Base-by-base conservation (phyloP, 35 echinoderm and acorn worm species). In the Lytechinus pictus region DNA sequence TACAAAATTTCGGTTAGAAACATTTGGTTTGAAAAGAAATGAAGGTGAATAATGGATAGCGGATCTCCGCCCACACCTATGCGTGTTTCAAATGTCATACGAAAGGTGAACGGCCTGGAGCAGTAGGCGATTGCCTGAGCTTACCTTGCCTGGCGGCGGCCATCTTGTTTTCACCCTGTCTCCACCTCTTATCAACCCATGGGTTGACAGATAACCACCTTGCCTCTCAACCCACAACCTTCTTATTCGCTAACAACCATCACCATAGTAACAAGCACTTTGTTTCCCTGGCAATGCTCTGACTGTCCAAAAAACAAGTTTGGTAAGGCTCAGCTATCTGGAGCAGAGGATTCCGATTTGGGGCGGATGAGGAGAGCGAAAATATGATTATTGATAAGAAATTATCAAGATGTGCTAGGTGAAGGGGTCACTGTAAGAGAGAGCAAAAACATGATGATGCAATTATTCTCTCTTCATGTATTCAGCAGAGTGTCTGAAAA, bases 151-250 rank as follows among this genome's bases (percentile, higher is more conserved):
- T 79, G 1, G 16, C 21, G 66, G 66, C 19, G 21, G 66, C 66
- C 66, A 79, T 79, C 19, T 79, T 79, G 66, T 79, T 79, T 79
- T 24, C n/a, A 24, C 16, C 16, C 66, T 79, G 19, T 79, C 66
- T 79, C 16, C 13, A 1, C 11, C 66, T 79, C 21, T 79, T 7
- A 79, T 79, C 66, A 24, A 24, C 66, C 7, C n/a, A 24, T 79
- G 66, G 66, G n/a, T 79, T 79, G 66, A 79, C 66, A 79, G 66
- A 79, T 79, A 79, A 79, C 66, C 66, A 79, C 66, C 66, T 79
- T 79, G 66, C 66, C 66, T 79, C 66, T 79, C 66, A 79, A 79
- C 66, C 66, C 66, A 79, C 66, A 79, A 24, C 66, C 66, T n/a
- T 79, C 66, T 5, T 79, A 79, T 14, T 3, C 66, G 16, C 66